Conservation (phyloP, 2,888 invertebrate genomes). For the Drosophila austrosaltans region DNA sequence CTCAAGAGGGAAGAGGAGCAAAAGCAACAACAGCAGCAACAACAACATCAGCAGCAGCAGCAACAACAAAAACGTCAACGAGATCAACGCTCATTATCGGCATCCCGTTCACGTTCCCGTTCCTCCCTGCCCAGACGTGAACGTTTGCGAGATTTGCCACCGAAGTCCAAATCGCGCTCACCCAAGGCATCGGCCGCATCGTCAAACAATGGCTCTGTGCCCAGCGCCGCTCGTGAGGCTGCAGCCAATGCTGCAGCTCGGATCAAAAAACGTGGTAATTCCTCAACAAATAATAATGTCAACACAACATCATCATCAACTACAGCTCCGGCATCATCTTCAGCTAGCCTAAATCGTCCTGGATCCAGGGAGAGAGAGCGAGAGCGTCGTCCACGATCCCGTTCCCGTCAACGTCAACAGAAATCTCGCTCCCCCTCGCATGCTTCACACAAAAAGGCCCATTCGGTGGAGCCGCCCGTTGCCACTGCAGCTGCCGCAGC, state of each 20-base stretch:
- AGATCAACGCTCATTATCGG: neutral
- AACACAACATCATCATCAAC: conserved; percentile 54
- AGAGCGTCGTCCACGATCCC: conserved; percentile 63
- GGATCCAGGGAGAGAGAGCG: conserved; percentile 79
- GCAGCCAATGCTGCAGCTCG: conserved; percentile 77
- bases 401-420: conserved; percentile 55
- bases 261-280: conserved; percentile 75
- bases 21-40: conserved; percentile 59
- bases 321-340: conserved; percentile 68
- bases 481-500: neutral
- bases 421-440: conserved; percentile 57
- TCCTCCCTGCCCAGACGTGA: conserved; percentile 59
- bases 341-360: conserved; percentile 45
- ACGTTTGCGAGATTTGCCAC: conserved; percentile 31
- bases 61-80: conserved; percentile 63
- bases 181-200: conserved; percentile 52
- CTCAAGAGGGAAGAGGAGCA: conserved; percentile 88
- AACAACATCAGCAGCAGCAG: conserved; percentile 61
- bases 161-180: conserved; percentile 62
- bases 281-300: conserved; percentile 59
- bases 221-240: conserved; percentile 77
- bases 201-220: conserved; percentile 53
- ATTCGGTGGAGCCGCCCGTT: conserved; percentile 43
- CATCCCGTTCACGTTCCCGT: conserved; percentile 77
- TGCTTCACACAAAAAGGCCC: conserved; percentile 39